Evolutionary conservation across 2,797 vertebrate species (phyloP).

Genomic region (Scolopax bukidnonensis): DNA sequence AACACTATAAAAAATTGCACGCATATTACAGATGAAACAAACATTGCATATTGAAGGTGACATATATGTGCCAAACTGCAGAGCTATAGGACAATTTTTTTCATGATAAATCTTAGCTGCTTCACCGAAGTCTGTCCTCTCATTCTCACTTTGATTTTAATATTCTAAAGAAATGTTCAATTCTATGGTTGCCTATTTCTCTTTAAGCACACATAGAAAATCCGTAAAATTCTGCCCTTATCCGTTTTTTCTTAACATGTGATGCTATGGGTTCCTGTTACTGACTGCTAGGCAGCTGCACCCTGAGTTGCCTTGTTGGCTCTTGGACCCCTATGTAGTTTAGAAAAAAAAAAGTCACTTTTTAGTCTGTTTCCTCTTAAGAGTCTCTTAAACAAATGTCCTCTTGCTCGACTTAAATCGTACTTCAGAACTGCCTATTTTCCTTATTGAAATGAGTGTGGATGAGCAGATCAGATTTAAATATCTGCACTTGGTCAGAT

Average conservation of each 20-base stretch:
- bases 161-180: background rate
- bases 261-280: background rate
- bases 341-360: background rate
- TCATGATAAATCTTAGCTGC: background rate
- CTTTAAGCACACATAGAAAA: background rate
- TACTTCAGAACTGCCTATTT: background rate
- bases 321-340: background rate
- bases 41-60: background rate
- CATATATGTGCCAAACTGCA: background rate
- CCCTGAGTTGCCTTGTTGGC: background rate
- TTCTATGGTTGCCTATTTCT: background rate
- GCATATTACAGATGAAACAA: background rate
- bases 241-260: background rate
- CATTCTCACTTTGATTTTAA: background rate
- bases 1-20: background rate
- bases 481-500: background rate
- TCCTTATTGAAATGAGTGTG: background rate
- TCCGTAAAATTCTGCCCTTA: background rate
- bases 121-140: background rate
- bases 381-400: background rate
- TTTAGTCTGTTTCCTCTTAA: background rate
- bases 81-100: background rate
- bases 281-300: background rate
- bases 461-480: background rate
- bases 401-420: background rate